Base-by-base conservation (phyloP, 2,888 invertebrate species). In the Pyralis farinalis region DNA sequence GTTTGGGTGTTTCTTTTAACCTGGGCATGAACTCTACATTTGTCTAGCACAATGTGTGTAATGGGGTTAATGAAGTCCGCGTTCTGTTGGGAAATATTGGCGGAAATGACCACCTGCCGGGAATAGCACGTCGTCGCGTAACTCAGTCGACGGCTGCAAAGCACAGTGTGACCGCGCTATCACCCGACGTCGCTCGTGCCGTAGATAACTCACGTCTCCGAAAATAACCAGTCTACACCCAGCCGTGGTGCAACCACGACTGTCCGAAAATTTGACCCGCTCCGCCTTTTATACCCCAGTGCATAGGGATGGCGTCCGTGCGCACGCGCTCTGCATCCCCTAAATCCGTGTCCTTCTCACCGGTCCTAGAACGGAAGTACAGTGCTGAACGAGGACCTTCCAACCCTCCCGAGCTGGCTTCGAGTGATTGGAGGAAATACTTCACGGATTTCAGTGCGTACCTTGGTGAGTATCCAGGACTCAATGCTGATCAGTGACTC, bases 311-410 rank as follows among this genome's bases (percentile, higher is more conserved):
- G 91, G 88, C 91, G 63, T 91, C 89, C 56, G 86, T 91, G 87
- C 91, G 92, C 89, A 90, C 89, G 87, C 91, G 92, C 75, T 91
- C 92, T 40, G 91, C 91, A 67, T 91, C 91, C 73, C 92, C 92
- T 49, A 92, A 92, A 73, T 90, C 91, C 29, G 92, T 92, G 55
- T 92, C 92, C 62, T 92, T 92, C 74, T 91, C 92, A 71, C 91
- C 91, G 49, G 90, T 91, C 50, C 89, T 91, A 47, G 91, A 91
- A 56, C 79, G 91, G 50, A 91, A 91, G 53, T 91, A 91, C 68
- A 89, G 83, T 70, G 84, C 72, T 31, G 80, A 85, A 42, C 72
- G 82, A 44, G 74, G 69, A 34, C 83, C 81, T 7, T 60, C 69
- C 37, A 70, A 62, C 45, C 81, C 80, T 25, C 78, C 85, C 3